Evolutionary conservation across 1,140 invertebrate species (phyloP).

Genomic region (Charaxes varanes): DNA sequence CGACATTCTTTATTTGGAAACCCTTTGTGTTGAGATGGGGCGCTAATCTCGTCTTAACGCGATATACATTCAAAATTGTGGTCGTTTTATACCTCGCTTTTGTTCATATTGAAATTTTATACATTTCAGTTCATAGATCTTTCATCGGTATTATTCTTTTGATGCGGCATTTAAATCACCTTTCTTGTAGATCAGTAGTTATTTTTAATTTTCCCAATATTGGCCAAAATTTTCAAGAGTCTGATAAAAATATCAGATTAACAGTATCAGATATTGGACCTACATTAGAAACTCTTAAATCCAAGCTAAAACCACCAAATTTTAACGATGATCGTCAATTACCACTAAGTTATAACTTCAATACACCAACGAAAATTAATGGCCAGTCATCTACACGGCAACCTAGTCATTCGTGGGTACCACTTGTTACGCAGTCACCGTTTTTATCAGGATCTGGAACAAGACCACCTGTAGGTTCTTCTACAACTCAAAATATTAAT

Average conservation of each 20-base stretch:
- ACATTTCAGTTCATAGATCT: too few relatives aligned
- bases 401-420: constrained; percentile 18
- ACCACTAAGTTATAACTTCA: constrained; percentile 52
- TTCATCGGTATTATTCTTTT: too few relatives aligned
- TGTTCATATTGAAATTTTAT: too few relatives aligned
- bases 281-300: constrained; percentile 29
- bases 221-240: constrained; percentile 7
- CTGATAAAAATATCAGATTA: constrained; percentile 16
- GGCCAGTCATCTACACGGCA: constrained; percentile 15
- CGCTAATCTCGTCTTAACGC: too few relatives aligned
- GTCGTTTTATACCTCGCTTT: too few relatives aligned
- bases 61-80: too few relatives aligned
- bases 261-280: constrained; percentile 25
- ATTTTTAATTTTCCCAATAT: too few relatives aligned
- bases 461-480: constrained; percentile 25
- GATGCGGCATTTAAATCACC: too few relatives aligned
- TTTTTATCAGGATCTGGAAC: constrained; percentile 33
- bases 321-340: constrained; percentile 59
- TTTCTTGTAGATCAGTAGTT: too few relatives aligned
- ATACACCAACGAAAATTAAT: constrained; percentile 25
- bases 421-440: constrained; percentile 37
- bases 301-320: constrained; percentile 53
- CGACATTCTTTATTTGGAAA: too few relatives aligned
- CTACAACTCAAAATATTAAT: constrained; percentile 42
- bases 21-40: too few relatives aligned